Evolutionary conservation across 1,140 invertebrate species (phyloP).

Genomic region (Acyrthosiphon pisum): DNA sequence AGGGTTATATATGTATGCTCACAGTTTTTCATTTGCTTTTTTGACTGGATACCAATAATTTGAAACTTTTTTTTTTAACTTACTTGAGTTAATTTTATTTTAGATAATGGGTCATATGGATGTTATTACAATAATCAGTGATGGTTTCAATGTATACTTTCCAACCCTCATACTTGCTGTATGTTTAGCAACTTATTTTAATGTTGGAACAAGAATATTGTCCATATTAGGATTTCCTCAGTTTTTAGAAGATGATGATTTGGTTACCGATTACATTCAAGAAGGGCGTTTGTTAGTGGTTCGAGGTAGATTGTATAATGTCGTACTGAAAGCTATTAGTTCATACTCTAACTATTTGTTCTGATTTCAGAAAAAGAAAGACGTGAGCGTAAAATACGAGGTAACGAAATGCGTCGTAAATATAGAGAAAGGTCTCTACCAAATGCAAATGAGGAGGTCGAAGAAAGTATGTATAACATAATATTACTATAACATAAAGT

Average conservation of each 20-base stretch:
- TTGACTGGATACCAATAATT: neutral
- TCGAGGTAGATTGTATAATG: constrained; percentile 68
- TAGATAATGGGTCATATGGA: constrained; percentile 99
- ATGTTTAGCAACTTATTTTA: constrained; percentile 94
- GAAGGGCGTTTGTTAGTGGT: constrained; percentile 91
- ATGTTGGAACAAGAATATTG: constrained; percentile 86
- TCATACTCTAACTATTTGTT: neutral
- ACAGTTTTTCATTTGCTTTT: neutral
- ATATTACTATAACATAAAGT: neutral
- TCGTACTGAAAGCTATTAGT: neutral
- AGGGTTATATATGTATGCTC: neutral
- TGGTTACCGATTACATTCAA: constrained; percentile 90
- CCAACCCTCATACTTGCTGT: constrained; percentile 95
- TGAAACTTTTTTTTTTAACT: neutral
- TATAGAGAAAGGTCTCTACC: constrained; percentile 29
- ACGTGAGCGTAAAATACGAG: constrained; percentile 52
- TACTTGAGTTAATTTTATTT: constrained; percentile 57
- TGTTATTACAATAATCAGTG: constrained; percentile 94
- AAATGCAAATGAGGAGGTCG: neutral
- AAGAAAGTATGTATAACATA: constrained; percentile 18
- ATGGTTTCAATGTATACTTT: constrained; percentile 99
- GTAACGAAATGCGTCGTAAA: constrained; percentile 45
- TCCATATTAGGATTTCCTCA: constrained; percentile 94
- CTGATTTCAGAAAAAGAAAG: constrained; percentile 56
- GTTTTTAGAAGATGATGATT: constrained; percentile 91